Conservation (phyloP, 2,888 invertebrate genomes). For the Spodoptera exigua region DNA sequence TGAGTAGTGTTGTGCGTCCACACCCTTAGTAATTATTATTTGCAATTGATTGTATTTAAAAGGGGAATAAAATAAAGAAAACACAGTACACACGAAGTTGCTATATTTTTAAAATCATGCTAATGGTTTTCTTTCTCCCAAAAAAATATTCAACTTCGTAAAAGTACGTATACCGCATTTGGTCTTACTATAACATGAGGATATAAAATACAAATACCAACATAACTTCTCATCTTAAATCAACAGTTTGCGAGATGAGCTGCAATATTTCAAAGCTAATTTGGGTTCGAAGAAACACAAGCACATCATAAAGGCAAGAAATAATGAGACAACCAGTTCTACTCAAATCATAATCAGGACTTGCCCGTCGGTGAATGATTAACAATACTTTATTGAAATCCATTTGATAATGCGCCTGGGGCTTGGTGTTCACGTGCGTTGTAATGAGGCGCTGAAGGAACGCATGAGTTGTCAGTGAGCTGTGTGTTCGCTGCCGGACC, state of each 20-base stretch:
- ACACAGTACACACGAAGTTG: not conserved
- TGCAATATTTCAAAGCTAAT: not conserved
- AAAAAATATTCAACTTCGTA: not conserved
- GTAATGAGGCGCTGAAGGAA: conserved; percentile 51
- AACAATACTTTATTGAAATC: conserved; percentile 58
- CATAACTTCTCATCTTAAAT: too few relatives aligned
- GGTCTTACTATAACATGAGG: too few relatives aligned
- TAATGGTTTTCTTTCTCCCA: too few relatives aligned
- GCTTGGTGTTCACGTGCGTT: conserved; percentile 42
- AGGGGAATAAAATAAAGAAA: conserved; percentile 1
- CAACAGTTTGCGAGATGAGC: not conserved
- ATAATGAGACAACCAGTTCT: conserved; percentile 41
- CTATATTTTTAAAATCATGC: too few relatives aligned
- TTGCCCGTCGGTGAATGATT: conserved; percentile 53
- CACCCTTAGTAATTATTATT: conserved; percentile 65
- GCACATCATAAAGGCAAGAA: conserved; percentile 15
- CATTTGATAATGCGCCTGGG: conserved; percentile 53
- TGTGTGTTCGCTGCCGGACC: conserved; percentile 28
- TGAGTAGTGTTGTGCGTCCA: conserved; percentile 64
- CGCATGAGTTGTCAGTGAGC: conserved; percentile 32
- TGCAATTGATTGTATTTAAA: conserved; percentile 30
- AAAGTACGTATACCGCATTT: too few relatives aligned
- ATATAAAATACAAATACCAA: too few relatives aligned
- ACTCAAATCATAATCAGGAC: conserved; percentile 45
- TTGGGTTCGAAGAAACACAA: not conserved